A percentile compares a stretch with the other conserved stretches of the same genome.
Evolutionary conservation across 1,140 invertebrate species (phyloP).

Genomic region (Condylostylus longicornis): DNA sequence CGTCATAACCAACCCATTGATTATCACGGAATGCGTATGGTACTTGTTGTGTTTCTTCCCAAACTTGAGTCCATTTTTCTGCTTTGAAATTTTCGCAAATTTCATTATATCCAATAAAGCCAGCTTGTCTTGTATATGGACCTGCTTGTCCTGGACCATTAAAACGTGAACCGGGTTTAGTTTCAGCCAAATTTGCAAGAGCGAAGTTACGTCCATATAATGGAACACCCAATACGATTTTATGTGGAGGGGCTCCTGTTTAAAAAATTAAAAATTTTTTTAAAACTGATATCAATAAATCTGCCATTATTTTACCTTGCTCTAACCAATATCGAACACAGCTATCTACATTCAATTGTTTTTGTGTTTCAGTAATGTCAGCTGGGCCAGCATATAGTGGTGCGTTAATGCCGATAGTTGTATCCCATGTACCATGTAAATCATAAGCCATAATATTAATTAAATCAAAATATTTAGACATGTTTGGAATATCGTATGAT

Average conservation of each 20-base stretch:
- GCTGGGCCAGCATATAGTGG: slow-evolving; percentile 33
- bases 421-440: slow-evolving; percentile 42
- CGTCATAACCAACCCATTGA: slow-evolving; percentile 33
- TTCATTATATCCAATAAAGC: slow-evolving; percentile 62
- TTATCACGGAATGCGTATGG: slow-evolving; percentile 25
- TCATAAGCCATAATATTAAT: slow-evolving; percentile 54
- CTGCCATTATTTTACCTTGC: slow-evolving; percentile 20
- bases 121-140: slow-evolving; percentile 45
- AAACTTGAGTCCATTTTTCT: slow-evolving; percentile 8
- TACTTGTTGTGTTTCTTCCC: slow-evolving; percentile 16
- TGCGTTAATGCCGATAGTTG: slow-evolving; percentile 38
- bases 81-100: slow-evolving; percentile 26
- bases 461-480: slow-evolving; percentile 37
- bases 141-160: slow-evolving; percentile 41
- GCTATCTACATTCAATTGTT: slow-evolving; percentile 30
- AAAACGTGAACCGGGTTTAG: slow-evolving; percentile 37
- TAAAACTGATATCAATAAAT: neutral
- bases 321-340: slow-evolving; percentile 40
- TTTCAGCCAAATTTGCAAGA: slow-evolving; percentile 31
- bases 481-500: slow-evolving; percentile 41
- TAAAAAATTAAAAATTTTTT: neutral
- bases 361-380: slow-evolving; percentile 18
- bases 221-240: slow-evolving; percentile 49
- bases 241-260: slow-evolving; percentile 37
- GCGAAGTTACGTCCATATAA: slow-evolving; percentile 49